A percentile compares a stretch with the other conserved stretches of the same genome.
phyloP scores from a whole-genome alignment of 2,797 vertebrate species.

The Lacerta bilineata region DNA sequence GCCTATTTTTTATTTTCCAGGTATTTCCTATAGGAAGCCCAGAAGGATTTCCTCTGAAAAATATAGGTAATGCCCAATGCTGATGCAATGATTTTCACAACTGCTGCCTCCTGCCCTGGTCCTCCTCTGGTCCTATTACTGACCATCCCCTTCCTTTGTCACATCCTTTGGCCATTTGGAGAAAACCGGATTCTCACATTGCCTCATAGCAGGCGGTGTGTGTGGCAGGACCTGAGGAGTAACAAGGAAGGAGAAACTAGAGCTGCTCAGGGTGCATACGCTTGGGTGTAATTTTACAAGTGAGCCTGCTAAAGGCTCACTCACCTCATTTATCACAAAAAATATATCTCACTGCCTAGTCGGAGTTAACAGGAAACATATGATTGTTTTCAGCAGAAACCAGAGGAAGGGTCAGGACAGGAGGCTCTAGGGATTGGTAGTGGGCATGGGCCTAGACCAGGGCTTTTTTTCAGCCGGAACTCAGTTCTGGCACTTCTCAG shows the following conservation, averaged over 20 bases:
- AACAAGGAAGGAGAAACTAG: background rate
- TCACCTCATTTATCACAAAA: background rate
- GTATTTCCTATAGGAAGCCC: background rate
- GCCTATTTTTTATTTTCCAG: background rate
- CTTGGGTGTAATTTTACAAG: background rate
- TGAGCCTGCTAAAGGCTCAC: background rate
- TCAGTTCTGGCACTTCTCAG: too few relatives aligned
- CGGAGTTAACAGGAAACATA: background rate
- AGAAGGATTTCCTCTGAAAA: conserved; percentile 6
- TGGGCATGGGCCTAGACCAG: background rate
- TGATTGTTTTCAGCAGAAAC: background rate
- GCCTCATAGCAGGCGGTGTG: background rate
- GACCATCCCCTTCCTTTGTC: background rate
- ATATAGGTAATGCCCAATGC: background rate
- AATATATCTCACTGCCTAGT: background rate
- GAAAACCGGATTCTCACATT: too few relatives aligned
- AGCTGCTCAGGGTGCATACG: too few relatives aligned
- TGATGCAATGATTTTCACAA: background rate
- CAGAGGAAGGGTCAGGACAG: background rate
- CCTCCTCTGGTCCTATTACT: background rate
- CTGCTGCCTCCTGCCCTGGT: background rate
- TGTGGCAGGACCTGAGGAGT: background rate
- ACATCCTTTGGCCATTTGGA: background rate
- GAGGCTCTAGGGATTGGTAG: too few relatives aligned
- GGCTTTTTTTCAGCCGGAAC: too few relatives aligned